These are phyloP conservation scores for Sorex fumeus DNA, from an alignment of 2,113 vertebrate species.

Conservation along the genomic window DNA sequence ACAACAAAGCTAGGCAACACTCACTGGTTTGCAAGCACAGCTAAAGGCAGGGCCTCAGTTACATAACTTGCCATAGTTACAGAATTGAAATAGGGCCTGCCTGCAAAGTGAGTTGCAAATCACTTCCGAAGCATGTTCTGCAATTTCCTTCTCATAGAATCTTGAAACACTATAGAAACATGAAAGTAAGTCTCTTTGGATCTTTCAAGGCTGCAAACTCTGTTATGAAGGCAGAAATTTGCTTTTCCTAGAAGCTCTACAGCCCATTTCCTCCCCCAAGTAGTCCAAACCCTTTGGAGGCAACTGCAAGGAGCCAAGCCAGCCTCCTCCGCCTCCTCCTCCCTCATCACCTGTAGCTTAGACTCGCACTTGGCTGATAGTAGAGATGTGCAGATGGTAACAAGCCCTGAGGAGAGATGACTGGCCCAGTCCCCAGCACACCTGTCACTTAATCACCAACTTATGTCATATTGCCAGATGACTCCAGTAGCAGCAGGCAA, in stretches of 20 bases:
- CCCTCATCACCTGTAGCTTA: conserved; percentile 28
- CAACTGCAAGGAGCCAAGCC: background rate
- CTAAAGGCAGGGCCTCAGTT: background rate
- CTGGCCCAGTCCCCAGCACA: background rate
- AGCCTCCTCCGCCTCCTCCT: background rate
- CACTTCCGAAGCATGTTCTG: background rate
- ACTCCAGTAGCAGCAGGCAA: background rate
- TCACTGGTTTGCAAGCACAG: background rate
- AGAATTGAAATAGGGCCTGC: background rate
- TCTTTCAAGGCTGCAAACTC: background rate
- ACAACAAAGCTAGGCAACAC: background rate
- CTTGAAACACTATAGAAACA: background rate
- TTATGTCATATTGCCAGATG: conserved; percentile 53
- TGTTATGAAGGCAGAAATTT: background rate
- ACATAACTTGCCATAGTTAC: too few relatives aligned
- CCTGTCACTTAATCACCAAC: conserved; percentile 56
- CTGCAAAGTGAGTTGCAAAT: conserved; percentile 28
- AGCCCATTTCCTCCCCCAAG: too few relatives aligned
- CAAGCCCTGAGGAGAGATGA: background rate
- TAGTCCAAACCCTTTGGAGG: fast-evolving
- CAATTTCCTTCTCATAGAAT: conserved; percentile 1
- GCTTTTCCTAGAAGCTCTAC: background rate
- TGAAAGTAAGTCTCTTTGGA: background rate
- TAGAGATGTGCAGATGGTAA: background rate
- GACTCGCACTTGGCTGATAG: background rate